Base-by-base conservation (phyloP, 1,140 invertebrate genomes). In the Megalonaias nervosa region DNA sequence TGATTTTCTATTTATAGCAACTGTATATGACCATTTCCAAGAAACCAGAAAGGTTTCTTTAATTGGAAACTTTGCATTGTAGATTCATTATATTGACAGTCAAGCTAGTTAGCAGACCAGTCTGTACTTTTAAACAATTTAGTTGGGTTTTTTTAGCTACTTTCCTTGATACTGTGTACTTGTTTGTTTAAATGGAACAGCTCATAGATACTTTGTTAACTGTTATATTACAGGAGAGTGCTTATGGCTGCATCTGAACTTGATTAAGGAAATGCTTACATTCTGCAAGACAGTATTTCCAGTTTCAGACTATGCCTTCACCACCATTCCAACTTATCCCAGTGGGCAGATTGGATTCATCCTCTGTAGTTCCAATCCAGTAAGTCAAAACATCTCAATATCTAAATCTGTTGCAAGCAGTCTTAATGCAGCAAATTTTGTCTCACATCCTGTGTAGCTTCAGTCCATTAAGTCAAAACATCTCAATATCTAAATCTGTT, bases 301-400 rank as follows among this genome's bases (percentile, higher is more conserved):
- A 1, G 93, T 94, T 0, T 93, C 93, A 6, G 92, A 93, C 9
- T 99, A 99, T 89, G 97, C 94, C 0, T 93, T 94, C 62, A 94
- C 94, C 13, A 94, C 94, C 19, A 97, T 99, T 3, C 97, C 98
- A 0, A 98, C 97, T 0, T 99, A 99, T 90, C 98, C 98, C 0
- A 96, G 95, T 48, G 98, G 98, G 1, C 95, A 97, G 91, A 99
- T 99, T 81, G 98, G 97, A 5, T 98, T 98, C 89, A 92, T 99
- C 1, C 92, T 99, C 21, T 98, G 96, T 82, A 92, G 93, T 80
- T 91, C 92, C 68, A 92, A 92, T 83, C 83, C 89, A 56, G 94
- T 94, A 91, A 91, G 89, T 88, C 23, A 15, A 17, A 9, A n/a
- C 17, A 60, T 59, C 66, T 59, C 13, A 19, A 26, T 26, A 26